Evolutionary conservation across 2,113 vertebrate genomes (phyloP), one percentile per base, ranked within the genome.

Genomic region (Reinhardtius hippoglossoides): DNA sequence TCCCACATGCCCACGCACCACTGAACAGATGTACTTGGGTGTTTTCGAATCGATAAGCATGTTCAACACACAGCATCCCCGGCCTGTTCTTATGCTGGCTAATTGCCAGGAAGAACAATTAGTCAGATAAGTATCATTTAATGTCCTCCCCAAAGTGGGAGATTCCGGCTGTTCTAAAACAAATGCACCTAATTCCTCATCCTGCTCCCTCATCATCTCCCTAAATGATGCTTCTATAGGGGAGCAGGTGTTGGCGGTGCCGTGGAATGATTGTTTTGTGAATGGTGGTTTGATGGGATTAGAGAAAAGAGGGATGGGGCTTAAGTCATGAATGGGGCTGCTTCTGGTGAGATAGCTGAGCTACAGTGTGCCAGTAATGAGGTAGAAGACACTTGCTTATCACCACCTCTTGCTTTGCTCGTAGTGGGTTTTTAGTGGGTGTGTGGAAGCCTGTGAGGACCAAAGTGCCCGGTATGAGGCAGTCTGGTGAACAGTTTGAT

Each of bases 81-180:
- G 46, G 86, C 82, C 82, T 67, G 42, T 59, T 78, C 76, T 82
- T 83, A 81, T 60, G 40, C 60, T 66, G 71, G 65, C 78, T 89
- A 90, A 88, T 89, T 88, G 68, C 80, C 77, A 81, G 68, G 40
- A 72, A 81, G 84, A 91, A 91, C 88, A 92, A 93, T 93, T 86
- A 92, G 80, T 71, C 50, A 27, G 78, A 90, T 92, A 90, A 91
- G 81, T 69, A 89, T 90, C 80, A 74, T 31, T 86, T 90, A 86
- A 72, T 87, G 90, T 83, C 62, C 37, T 80, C 74, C 74, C 84
- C 37, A 60, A 70, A 86, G 74, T 84, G 69, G 40, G 55, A 75
- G 77, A 81, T 50, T 73, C 61, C 61, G 58, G 73, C 52, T 82
- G 80, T 80, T 88, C 61, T 23, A 72, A 92, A 86, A 92, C 88